Conservation (phyloP, 2,113 vertebrate genomes). For the Conger conger region DNA sequence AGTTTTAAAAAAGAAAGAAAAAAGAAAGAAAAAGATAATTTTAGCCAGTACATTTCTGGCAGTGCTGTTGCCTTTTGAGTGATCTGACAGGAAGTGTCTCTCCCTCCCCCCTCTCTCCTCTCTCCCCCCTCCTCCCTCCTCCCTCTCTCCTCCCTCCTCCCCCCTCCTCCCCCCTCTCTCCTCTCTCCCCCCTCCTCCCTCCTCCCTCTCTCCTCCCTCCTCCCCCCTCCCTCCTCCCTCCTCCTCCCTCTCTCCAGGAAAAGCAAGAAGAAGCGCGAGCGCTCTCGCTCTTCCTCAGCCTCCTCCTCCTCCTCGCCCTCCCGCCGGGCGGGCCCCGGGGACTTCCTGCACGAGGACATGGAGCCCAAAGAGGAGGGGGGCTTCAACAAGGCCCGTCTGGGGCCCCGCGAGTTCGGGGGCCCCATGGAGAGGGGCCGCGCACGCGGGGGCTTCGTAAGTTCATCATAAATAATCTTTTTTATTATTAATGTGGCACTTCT, state of each 20-base stretch:
- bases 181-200: not conserved
- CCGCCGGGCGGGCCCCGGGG: slow-evolving; percentile 72
- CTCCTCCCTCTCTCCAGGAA: slow-evolving; percentile 68
- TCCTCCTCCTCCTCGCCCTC: slow-evolving; percentile 80
- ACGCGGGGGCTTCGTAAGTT: slow-evolving; percentile 87
- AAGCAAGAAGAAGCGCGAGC: slow-evolving; percentile 82
- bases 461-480: no score
- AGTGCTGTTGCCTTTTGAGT: not conserved
- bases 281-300: slow-evolving; percentile 84
- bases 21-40: no score
- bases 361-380: slow-evolving; percentile 74
- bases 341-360: slow-evolving; percentile 72
- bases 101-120: not conserved
- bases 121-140: not conserved
- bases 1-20: no score
- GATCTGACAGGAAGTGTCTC: not conserved
- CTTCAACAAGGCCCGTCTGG: slow-evolving; percentile 76
- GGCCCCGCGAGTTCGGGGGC: slow-evolving; percentile 74
- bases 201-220: not conserved
- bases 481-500: no score
- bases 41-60: no score
- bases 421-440: slow-evolving; percentile 72
- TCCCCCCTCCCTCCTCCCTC: not conserved
- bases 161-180: not conserved
- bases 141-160: not conserved